Conservation (phyloP, 1,140 invertebrate genomes). For the Drosophila sp. region DNA sequence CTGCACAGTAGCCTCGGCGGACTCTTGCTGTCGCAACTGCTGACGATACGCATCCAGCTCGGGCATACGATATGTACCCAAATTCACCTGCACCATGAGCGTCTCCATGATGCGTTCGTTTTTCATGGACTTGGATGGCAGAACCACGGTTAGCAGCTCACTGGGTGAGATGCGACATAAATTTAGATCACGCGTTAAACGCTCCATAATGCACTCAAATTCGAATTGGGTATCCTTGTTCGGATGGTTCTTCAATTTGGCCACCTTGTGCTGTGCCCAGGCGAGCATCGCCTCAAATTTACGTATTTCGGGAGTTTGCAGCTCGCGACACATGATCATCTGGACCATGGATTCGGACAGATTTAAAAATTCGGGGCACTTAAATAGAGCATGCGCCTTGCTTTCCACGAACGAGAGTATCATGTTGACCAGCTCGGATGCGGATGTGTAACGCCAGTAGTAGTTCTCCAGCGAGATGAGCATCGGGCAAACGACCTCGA, state of each 20-base stretch:
- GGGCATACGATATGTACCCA: slow-evolving; percentile 95
- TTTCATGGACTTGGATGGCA: slow-evolving; percentile 96
- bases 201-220: slow-evolving; percentile 96
- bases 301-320: slow-evolving; percentile 93
- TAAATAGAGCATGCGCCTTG: slow-evolving; percentile 91
- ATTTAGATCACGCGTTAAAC: slow-evolving; percentile 94
- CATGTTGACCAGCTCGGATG: slow-evolving; percentile 96
- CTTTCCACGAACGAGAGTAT: slow-evolving; percentile 95
- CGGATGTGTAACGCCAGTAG: slow-evolving; percentile 97
- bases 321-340: slow-evolving; percentile 94
- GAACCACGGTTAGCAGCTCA: slow-evolving; percentile 95
- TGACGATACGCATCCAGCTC: slow-evolving; percentile 94
- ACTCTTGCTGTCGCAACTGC: slow-evolving; percentile 93
- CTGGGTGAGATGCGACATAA: slow-evolving; percentile 95
- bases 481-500: slow-evolving; percentile 96
- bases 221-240: slow-evolving; percentile 93
- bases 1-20: slow-evolving; percentile 86
- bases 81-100: slow-evolving; percentile 95
- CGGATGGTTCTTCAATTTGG: slow-evolving; percentile 87
- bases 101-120: slow-evolving; percentile 96
- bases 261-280: slow-evolving; percentile 93
- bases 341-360: slow-evolving; percentile 97
- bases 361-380: slow-evolving; percentile 91
- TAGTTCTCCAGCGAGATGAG: slow-evolving; percentile 96
- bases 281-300: slow-evolving; percentile 97